Conservation (phyloP, 2,888 invertebrate genomes). For the Drosophila acutilabella region DNA sequence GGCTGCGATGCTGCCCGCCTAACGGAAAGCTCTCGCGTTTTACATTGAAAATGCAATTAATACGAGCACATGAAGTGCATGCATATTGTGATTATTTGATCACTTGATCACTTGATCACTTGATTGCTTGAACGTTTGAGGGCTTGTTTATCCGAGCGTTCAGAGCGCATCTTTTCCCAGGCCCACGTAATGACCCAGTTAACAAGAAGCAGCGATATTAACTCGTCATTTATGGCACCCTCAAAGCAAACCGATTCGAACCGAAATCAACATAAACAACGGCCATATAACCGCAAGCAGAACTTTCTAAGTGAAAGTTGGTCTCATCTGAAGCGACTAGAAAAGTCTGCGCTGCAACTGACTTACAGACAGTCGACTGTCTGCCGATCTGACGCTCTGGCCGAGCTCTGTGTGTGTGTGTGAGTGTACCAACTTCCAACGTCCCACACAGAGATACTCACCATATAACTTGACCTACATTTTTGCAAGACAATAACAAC, state of each 20-base stretch:
- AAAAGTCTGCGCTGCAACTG: slow-evolving; percentile 66
- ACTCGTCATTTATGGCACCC: slow-evolving; percentile 57
- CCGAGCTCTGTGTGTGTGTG: slow-evolving; percentile 2
- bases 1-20: slow-evolving; percentile 58
- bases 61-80: slow-evolving; percentile 37
- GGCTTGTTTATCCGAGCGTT: slow-evolving; percentile 33
- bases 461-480: slow-evolving; percentile 84
- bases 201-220: slow-evolving; percentile 38
- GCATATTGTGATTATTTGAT: slow-evolving; percentile 26
- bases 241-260: slow-evolving; percentile 39
- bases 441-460: slow-evolving; percentile 68
- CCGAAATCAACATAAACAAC: slow-evolving; percentile 49
- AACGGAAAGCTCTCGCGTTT: slow-evolving; percentile 72
- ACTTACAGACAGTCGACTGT: slow-evolving; percentile 30
- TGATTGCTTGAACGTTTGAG: slow-evolving; percentile 27
- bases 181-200: slow-evolving; percentile 70
- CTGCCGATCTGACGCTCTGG: slow-evolving; percentile 7
- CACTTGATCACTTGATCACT: slow-evolving; percentile 25
- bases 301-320: slow-evolving; percentile 84
- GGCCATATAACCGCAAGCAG: slow-evolving; percentile 79
- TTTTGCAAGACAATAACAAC: slow-evolving; percentile 79
- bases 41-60: slow-evolving; percentile 71
- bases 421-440: slow-evolving; percentile 52
- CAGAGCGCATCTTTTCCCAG: slow-evolving; percentile 41
- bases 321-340: slow-evolving; percentile 69